Conservation (phyloP, 1,140 invertebrate species). For the Aphis craccivora region DNA sequence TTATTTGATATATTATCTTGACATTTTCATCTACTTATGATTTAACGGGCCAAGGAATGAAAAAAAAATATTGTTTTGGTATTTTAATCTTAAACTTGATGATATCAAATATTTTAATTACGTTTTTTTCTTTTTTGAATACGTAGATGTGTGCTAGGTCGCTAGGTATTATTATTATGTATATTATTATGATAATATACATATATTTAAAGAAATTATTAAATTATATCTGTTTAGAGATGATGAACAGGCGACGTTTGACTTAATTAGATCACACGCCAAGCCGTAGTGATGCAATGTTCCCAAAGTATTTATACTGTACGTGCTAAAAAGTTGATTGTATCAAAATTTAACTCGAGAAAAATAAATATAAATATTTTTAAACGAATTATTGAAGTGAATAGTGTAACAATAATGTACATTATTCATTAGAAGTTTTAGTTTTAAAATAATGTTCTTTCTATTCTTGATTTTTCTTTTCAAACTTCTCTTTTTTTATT, state of each 20-base stretch:
- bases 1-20: not conserved
- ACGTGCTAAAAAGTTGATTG: not conserved
- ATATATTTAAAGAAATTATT: not conserved
- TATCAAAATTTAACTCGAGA: not conserved
- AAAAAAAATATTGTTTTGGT: not conserved
- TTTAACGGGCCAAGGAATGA: not conserved
- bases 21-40: not conserved
- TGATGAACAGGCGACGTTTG: not conserved
- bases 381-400: not conserved
- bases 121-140: not conserved
- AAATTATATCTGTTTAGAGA: not conserved
- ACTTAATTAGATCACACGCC: not conserved
- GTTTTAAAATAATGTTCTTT: not conserved
- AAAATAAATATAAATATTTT: not conserved
- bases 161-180: too few species aligned
- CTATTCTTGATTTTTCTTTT: not conserved
- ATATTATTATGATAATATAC: not conserved
- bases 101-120: not conserved
- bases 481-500: not conserved
- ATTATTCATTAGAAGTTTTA: not conserved
- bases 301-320: not conserved
- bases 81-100: not conserved
- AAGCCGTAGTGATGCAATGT: not conserved
- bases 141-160: not conserved
- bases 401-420: not conserved